These are phyloP conservation scores for Peromyscus maniculatus DNA, from an alignment of 2,113 vertebrate genomes.

Conservation along the genomic window DNA sequence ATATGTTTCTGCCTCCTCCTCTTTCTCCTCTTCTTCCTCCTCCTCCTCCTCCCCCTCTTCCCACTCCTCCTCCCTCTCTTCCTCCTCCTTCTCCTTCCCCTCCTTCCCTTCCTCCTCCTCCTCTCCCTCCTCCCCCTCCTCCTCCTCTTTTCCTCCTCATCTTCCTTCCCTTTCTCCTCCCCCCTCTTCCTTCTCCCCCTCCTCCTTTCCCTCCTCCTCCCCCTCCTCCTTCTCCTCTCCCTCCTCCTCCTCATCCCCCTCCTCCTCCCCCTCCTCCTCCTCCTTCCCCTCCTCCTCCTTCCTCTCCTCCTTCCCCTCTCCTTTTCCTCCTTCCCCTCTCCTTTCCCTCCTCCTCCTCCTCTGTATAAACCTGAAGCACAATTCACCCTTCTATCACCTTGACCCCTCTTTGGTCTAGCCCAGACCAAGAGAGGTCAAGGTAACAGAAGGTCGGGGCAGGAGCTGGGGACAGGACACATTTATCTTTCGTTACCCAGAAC, in stretches of 20 bases:
- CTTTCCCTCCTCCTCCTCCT: not conserved
- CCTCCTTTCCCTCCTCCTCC: too few relatives aligned
- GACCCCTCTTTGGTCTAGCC: not conserved
- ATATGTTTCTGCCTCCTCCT: not conserved
- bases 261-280: too few relatives aligned
- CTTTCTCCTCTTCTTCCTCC: not conserved
- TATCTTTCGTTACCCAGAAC: not conserved
- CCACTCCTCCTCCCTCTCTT: too few relatives aligned
- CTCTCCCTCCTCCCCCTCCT: too few relatives aligned
- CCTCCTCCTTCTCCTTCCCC: too few relatives aligned
- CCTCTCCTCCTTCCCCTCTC: not conserved
- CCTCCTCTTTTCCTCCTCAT: accelerated
- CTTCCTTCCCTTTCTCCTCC: not conserved
- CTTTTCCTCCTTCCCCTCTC: not conserved
- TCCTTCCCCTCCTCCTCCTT: too few relatives aligned
- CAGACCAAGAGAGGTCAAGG: constrained; percentile 34
- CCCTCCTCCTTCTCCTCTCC: too few relatives aligned
- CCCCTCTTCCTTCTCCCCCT: not conserved
- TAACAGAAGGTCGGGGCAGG: not conserved
- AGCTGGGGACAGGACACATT: not conserved
- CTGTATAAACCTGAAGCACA: not conserved
- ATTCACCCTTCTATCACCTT: not conserved
- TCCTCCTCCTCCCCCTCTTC: too few relatives aligned
- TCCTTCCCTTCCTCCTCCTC: too few relatives aligned
- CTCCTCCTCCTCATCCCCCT: too few relatives aligned